Percentiles rank a stretch among this genome's conserved stretches.
Conservation (phyloP, 2,113 vertebrate genomes). For the Periophthalmodon schlosseri region DNA sequence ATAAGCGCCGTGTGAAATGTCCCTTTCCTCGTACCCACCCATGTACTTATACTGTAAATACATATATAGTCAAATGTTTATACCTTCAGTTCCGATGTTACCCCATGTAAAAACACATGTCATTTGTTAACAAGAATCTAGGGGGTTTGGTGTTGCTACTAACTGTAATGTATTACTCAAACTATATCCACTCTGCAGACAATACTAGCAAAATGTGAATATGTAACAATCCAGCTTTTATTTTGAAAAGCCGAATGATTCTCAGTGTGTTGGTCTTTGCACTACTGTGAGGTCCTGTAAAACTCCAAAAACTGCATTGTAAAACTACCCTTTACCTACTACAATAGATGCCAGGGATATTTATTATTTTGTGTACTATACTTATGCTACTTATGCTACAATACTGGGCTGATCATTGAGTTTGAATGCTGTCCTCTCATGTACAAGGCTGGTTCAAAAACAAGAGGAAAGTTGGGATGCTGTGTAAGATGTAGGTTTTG, state of each 20-base stretch:
- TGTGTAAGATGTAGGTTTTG: not conserved
- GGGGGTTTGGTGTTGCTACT: slow-evolving; percentile 57
- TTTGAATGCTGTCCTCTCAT: not conserved
- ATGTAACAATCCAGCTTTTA: slow-evolving; percentile 52
- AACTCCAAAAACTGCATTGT: slow-evolving; percentile 47
- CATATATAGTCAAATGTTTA: slow-evolving; percentile 28
- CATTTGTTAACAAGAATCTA: slow-evolving; percentile 52
- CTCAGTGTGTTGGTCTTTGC: slow-evolving; percentile 62
- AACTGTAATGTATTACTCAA: slow-evolving; percentile 61
- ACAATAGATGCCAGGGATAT: slow-evolving; percentile 54
- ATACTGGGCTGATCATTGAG: not conserved
- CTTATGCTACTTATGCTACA: not conserved
- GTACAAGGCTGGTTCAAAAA: not conserved
- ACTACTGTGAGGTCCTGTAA: slow-evolving; percentile 64
- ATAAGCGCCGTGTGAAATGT: slow-evolving; percentile 42
- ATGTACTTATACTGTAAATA: slow-evolving; percentile 59
- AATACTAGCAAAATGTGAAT: slow-evolving; percentile 65
- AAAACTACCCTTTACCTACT: slow-evolving; percentile 62
- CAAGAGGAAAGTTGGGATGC: not conserved
- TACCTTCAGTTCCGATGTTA: slow-evolving; percentile 68
- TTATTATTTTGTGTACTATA: slow-evolving; percentile 18
- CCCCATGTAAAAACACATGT: slow-evolving; percentile 43
- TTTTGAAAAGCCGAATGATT: slow-evolving; percentile 48
- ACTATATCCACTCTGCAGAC: slow-evolving; percentile 50
- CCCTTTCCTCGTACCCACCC: slow-evolving; percentile 20